phyloP scores from a whole-genome alignment of 2,797 vertebrate species.

The Hippocampus kuda region DNA sequence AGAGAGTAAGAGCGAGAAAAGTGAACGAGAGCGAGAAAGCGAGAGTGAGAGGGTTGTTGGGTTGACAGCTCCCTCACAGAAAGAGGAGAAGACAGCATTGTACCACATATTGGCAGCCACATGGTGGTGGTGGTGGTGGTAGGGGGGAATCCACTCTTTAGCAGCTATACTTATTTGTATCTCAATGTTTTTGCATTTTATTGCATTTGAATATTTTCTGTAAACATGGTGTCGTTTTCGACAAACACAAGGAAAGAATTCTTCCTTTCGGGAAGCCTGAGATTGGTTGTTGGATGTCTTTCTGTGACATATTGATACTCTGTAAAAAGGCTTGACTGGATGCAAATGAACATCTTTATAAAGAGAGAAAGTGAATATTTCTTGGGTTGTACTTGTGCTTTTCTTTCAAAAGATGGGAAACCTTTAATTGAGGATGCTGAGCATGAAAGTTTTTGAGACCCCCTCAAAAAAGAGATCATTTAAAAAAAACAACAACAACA shows the following conservation, averaged over 20 bases:
- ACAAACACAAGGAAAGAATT: conserved; percentile 49
- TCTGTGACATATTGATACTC: conserved; percentile 62
- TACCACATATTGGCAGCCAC: not conserved
- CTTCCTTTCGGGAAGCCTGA: conserved; percentile 57
- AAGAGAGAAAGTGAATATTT: conserved; percentile 47
- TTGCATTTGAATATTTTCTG: conserved; percentile 29
- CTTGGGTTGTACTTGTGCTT: conserved; percentile 23
- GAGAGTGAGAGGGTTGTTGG: not conserved
- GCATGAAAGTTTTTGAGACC: not conserved
- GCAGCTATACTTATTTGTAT: conserved; percentile 15
- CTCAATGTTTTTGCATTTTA: conserved; percentile 12
- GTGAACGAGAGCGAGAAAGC: conserved; percentile 6
- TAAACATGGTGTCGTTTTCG: conserved; percentile 49
- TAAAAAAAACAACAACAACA: not conserved
- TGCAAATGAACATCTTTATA: conserved; percentile 54
- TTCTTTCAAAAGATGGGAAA: conserved; percentile 7
- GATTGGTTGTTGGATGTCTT: conserved; percentile 61
- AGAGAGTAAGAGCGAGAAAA: not conserved
- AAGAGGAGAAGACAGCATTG: not conserved
- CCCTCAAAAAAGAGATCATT: not conserved
- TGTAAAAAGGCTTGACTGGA: conserved; percentile 46
- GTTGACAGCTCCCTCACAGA: not conserved
- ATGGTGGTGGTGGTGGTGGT: not conserved
- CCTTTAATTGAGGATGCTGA: not conserved
- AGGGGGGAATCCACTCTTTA: conserved; percentile 29